Evolutionary conservation across 1,140 invertebrate genomes (phyloP).

Genomic region (Helicoverpa armigera): DNA sequence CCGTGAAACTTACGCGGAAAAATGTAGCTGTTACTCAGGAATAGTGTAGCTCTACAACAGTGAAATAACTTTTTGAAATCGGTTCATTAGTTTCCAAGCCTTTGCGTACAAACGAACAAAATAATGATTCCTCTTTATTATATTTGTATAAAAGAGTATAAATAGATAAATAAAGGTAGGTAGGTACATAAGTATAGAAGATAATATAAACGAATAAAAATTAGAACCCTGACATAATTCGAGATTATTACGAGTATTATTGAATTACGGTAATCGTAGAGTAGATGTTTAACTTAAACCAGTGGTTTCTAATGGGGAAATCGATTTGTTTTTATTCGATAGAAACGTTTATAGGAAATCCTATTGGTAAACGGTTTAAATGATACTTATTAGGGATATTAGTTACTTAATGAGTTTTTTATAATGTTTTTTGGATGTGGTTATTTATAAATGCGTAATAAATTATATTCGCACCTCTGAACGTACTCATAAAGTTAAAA

Average conservation of each 20-base stretch:
- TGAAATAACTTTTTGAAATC: too few species aligned
- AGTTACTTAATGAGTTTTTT: background rate
- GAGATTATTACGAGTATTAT: background rate
- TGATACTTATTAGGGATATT: conserved; percentile 8
- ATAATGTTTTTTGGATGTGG: background rate
- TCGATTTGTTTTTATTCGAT: conserved; percentile 44
- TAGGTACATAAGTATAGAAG: too few species aligned
- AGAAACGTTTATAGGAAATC: conserved; percentile 20
- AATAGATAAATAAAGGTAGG: too few species aligned
- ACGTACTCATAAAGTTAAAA: too few species aligned
- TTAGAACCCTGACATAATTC: conserved; percentile 30
- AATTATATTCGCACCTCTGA: background rate
- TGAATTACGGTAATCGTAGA: conserved; percentile 9
- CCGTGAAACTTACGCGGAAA: too few species aligned
- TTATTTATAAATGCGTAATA: too few species aligned
- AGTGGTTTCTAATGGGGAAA: conserved; percentile 29
- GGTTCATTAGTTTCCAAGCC: too few species aligned
- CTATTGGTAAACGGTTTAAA: background rate
- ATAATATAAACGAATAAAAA: conserved; percentile 14
- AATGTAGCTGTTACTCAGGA: too few species aligned
- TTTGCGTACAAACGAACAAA: too few species aligned
- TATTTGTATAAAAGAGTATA: too few species aligned
- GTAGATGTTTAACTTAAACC: conserved; percentile 6
- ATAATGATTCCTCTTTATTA: too few species aligned
- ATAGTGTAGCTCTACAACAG: too few species aligned